These are phyloP conservation scores for Nothocercus nigrocapillus DNA, from an alignment of 2,113 vertebrate species.

Conservation along the genomic window DNA sequence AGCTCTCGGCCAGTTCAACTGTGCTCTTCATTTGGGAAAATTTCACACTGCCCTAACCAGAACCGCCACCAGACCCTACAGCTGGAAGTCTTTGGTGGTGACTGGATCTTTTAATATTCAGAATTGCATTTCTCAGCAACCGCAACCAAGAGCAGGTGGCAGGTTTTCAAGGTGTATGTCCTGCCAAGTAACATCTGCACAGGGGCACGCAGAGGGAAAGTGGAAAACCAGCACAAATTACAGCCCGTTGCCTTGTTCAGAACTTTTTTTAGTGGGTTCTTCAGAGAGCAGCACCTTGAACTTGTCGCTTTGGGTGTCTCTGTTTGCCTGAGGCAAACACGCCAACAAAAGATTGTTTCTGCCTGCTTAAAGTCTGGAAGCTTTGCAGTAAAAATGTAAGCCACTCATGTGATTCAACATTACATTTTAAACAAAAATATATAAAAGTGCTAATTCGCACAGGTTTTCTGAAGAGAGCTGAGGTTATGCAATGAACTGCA, in stretches of 20 bases:
- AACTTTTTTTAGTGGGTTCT: not conserved
- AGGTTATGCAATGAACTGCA: not conserved
- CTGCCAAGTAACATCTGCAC: not conserved
- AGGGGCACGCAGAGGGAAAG: not conserved
- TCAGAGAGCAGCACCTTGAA: not conserved
- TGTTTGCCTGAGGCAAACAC: not conserved
- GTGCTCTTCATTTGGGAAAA: not conserved
- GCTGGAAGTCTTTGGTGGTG: conserved; percentile 32
- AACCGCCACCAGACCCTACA: not conserved
- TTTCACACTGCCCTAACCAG: not conserved
- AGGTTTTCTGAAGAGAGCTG: not conserved
- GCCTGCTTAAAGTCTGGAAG: not conserved
- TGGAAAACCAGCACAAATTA: not conserved
- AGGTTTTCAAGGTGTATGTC: conserved; percentile 1
- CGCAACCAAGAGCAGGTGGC: not conserved
- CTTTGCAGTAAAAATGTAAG: not conserved
- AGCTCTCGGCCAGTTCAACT: not conserved
- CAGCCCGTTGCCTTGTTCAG: not conserved
- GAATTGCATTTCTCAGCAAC: conserved; percentile 36
- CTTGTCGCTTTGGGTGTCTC: not conserved
- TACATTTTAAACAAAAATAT: not conserved
- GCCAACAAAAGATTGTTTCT: not conserved
- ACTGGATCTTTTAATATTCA: not conserved
- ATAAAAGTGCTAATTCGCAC: not conserved
- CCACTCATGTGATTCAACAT: not conserved